A percentile compares a stretch with the other conserved stretches of the same genome.
These are phyloP conservation scores for Drosophila anomalata DNA, from an alignment of 2,888 invertebrate genomes.

Conservation along the genomic window DNA sequence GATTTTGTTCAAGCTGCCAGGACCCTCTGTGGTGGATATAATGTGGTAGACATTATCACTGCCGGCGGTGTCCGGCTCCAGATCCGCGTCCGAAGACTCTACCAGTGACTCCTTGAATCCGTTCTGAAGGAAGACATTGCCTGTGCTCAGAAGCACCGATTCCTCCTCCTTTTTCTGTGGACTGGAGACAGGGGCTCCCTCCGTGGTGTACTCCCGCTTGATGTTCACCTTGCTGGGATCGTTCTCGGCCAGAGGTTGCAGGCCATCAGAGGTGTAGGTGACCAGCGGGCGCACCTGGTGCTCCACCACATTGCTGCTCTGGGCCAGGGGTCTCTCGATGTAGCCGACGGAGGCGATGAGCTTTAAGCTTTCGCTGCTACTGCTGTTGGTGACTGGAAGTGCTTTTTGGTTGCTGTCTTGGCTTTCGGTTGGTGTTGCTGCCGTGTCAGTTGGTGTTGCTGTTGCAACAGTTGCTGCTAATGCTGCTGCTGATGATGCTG, in stretches of 20 bases:
- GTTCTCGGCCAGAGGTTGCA: slow-evolving; percentile 61
- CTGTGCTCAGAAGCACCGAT: neutral
- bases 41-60: slow-evolving; percentile 81
- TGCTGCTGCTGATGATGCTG: slow-evolving; percentile 41
- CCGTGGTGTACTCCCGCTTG: slow-evolving; percentile 79
- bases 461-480: slow-evolving; percentile 21
- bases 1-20: slow-evolving; percentile 34
- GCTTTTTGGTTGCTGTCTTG: slow-evolving; percentile 67
- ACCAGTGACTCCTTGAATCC: slow-evolving; percentile 51
- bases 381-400: slow-evolving; percentile 54
- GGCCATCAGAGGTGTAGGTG: slow-evolving; percentile 56
- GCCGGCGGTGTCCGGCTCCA: slow-evolving; percentile 80
- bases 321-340: slow-evolving; percentile 48
- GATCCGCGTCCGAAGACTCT: slow-evolving; percentile 60
- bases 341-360: slow-evolving; percentile 78
- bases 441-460: slow-evolving; percentile 28
- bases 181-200: slow-evolving; percentile 42
- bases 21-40: slow-evolving; percentile 79
- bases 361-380: slow-evolving; percentile 77
- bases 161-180: slow-evolving; percentile 3
- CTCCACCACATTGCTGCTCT: slow-evolving; percentile 24
- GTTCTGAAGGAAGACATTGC: slow-evolving; percentile 43
- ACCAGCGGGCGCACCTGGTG: slow-evolving; percentile 50
- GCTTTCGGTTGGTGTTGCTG: slow-evolving; percentile 37
- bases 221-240: slow-evolving; percentile 81